Evolutionary conservation across 2,113 vertebrate species (phyloP).

Genomic region (Cnemophilus loriae): DNA sequence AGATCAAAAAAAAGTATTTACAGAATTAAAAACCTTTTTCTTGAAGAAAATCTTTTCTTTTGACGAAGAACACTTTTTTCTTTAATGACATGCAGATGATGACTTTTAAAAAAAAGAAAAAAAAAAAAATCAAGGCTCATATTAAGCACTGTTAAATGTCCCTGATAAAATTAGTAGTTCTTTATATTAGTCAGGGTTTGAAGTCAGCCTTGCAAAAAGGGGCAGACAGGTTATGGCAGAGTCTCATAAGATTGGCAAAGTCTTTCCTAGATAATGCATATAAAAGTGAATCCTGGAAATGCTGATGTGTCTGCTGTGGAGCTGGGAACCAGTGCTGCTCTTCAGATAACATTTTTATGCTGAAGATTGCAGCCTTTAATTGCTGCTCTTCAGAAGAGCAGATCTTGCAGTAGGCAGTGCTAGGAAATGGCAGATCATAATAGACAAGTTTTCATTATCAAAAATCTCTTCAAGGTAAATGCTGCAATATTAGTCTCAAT

Average conservation of each 20-base stretch:
- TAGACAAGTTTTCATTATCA: not conserved
- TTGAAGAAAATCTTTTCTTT: not conserved
- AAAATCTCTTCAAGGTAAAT: not conserved
- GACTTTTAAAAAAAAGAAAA: not conserved
- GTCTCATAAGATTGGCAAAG: not conserved
- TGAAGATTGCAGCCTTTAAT: not conserved
- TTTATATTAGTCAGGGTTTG: not conserved
- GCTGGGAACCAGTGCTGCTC: not conserved
- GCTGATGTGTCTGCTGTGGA: not conserved
- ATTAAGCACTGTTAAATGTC: not conserved
- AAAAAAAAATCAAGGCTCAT: not conserved
- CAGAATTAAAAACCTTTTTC: not conserved
- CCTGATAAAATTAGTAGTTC: not conserved
- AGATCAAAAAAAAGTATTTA: not conserved
- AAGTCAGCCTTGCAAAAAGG: not conserved
- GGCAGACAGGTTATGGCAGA: not conserved
- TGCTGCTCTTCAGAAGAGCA: not conserved
- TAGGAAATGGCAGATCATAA: not conserved
- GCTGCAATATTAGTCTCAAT: not conserved
- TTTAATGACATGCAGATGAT: not conserved
- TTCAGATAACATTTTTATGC: not conserved
- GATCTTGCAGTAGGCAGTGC: not conserved
- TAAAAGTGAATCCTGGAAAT: not conserved
- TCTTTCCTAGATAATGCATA: not conserved
- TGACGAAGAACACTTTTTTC: not conserved